Base-by-base conservation (phyloP, 2,113 vertebrate species). In the Marcusenius ussheri region DNA sequence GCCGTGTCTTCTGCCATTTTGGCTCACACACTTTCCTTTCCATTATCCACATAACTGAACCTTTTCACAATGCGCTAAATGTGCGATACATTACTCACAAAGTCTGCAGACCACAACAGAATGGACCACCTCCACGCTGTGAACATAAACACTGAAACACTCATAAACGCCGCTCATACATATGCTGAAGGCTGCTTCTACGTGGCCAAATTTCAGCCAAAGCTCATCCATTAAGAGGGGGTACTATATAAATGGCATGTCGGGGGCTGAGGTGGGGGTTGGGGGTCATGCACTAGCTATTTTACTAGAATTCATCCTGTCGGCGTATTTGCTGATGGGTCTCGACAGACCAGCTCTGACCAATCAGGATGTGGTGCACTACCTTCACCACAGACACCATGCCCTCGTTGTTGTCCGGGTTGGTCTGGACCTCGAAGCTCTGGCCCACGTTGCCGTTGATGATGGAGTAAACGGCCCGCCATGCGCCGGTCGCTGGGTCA, bases 321-420 rank as follows among this genome's bases (percentile, higher is more conserved):
- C 1, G 2, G 1, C 19, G 1, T 46, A 11, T 84, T 46, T 24
- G 19, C 17, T 4, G 21, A 46, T n/a, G 42, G 19, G 83, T 47
- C 42, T 47, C 24, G 3, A 45, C 80, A 13, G 8, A 24, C 45
- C 39, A 7, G 19, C 19, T 3, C 8, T 84, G 45, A 47, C 83
- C 21, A 46, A 46, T 84, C 24, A 19, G 45, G 15, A 46, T 21
- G 10, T 17, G 10, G 58, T 24, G 19, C 13, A 94, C 93, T 94
- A 99, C 98, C 95, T 99, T 99, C 92, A 99, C 95, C 0, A 99
- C 98, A 0, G 97, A 98, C 13, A 99, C 95, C 98, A 99, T 99
- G 50, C 98, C 98, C 92, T 99, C 98, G 0, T 99, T 99, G 90
- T 97, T 99, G 92, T 98, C 96, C 0, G 97, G 97, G 92, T 99